phyloP scores from a whole-genome alignment of 2,888 invertebrate species.

The Callimorpha dominula region DNA sequence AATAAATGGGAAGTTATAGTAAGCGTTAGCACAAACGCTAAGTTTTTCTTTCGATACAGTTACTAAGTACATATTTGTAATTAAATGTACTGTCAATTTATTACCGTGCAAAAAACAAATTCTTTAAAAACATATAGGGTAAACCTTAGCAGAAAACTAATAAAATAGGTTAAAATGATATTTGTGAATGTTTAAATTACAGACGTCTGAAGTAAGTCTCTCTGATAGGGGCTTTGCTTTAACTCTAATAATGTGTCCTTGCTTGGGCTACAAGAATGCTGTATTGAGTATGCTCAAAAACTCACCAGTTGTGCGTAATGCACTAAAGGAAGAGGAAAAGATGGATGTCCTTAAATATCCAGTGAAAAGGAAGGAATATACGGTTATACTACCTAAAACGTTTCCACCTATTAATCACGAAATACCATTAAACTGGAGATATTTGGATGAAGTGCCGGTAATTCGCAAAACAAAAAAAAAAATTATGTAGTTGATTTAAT shows the following conservation, averaged over 20 bases:
- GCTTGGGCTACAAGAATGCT: constrained; percentile 68
- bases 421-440: constrained; percentile 70
- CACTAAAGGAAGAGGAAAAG: constrained; percentile 63
- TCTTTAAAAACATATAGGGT: too few species aligned
- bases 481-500: not conserved
- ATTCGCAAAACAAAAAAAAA: not conserved
- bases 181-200: constrained; percentile 30
- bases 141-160: too few species aligned
- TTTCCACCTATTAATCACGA: constrained; percentile 71
- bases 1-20: too few species aligned
- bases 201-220: constrained; percentile 65
- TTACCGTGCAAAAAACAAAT: too few species aligned
- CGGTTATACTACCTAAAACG: constrained; percentile 73
- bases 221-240: constrained; percentile 76
- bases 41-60: too few species aligned
- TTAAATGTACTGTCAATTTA: too few species aligned
- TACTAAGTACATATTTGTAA: too few species aligned
- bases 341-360: constrained; percentile 66
- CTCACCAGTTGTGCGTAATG: constrained; percentile 59
- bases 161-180: not conserved
- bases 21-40: too few species aligned
- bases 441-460: constrained; percentile 75
- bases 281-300: constrained; percentile 67
- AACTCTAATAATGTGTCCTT: constrained; percentile 72
- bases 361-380: constrained; percentile 68